Percentiles rank a stretch among this genome's conserved stretches.
These are phyloP conservation scores for Gulo gulo DNA, from an alignment of 2,113 vertebrate species.

Conservation along the genomic window DNA sequence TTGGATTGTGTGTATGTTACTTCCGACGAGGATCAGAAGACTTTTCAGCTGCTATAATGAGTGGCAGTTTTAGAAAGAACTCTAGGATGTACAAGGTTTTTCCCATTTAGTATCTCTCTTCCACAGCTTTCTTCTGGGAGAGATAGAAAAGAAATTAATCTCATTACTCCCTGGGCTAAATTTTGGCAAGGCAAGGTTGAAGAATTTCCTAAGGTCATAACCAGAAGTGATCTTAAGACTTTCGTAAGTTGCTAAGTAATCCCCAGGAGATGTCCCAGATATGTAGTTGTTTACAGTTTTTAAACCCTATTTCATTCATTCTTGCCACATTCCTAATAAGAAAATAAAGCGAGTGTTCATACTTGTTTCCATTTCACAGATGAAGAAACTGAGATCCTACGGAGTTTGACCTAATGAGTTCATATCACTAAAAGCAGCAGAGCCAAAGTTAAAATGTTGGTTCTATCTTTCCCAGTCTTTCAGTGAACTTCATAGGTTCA, in stretches of 20 bases:
- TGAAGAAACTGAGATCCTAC: background rate
- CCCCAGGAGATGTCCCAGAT: background rate
- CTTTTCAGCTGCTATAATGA: background rate
- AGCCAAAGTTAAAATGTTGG: background rate
- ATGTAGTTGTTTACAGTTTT: background rate
- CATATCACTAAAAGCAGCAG: background rate
- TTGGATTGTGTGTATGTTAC: background rate
- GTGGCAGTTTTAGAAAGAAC: background rate
- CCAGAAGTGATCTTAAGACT: background rate
- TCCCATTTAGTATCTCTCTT: background rate
- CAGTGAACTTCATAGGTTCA: background rate
- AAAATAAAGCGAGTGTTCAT: background rate
- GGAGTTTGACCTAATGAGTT: background rate
- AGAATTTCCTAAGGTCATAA: background rate
- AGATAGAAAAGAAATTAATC: background rate
- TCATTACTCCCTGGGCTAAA: background rate
- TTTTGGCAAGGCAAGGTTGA: background rate
- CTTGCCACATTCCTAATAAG: background rate
- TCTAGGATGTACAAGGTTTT: background rate
- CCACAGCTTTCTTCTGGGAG: background rate
- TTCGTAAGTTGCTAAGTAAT: background rate
- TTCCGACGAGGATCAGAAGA: background rate
- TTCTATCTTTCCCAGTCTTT: background rate
- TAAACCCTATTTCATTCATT: background rate
- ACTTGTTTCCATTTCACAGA: background rate